Conservation (phyloP, 23 tunicate genomes). For the Diplosoma virens region DNA sequence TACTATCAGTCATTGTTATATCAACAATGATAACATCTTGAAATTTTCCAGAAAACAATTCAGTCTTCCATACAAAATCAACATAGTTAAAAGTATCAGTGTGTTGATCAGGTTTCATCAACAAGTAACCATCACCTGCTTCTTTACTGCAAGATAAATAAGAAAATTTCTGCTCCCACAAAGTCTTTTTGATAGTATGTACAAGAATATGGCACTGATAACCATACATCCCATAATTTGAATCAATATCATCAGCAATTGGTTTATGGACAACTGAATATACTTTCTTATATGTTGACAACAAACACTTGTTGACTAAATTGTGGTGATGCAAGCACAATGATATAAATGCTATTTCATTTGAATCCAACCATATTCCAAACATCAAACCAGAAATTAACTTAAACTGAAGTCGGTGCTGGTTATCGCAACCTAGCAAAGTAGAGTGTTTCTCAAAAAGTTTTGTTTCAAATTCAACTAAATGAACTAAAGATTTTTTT, state of each 20-base stretch:
- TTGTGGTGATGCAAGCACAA: conserved; percentile 26
- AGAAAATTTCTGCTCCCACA: conserved; percentile 36
- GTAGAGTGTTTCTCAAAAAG: background rate
- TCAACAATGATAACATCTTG: conserved; percentile 15
- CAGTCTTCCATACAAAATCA: conserved; percentile 42
- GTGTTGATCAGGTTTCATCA: conserved; percentile 1
- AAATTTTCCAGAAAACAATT: conserved; percentile 33
- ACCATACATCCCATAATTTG: conserved; percentile 33
- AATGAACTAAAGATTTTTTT: conserved; percentile 25
- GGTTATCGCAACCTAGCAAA: background rate
- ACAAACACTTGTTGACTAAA: conserved; percentile 6
- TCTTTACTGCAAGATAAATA: background rate
- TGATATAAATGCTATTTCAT: conserved; percentile 30
- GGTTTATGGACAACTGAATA: background rate
- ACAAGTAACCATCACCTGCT: background rate
- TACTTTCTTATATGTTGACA: background rate
- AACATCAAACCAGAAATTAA: background rate
- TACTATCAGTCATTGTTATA: conserved; percentile 27
- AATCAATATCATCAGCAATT: conserved; percentile 38
- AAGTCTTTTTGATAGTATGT: conserved; percentile 9
- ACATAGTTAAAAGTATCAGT: background rate
- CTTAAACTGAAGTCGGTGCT: background rate
- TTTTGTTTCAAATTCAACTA: background rate
- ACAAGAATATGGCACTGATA: conserved; percentile 35
- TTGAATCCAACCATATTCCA: conserved; percentile 34